A percentile compares a stretch with the other conserved stretches of the same genome.
Evolutionary conservation across 2,888 invertebrate genomes (phyloP).

Genomic region (Thereva unica): DNA sequence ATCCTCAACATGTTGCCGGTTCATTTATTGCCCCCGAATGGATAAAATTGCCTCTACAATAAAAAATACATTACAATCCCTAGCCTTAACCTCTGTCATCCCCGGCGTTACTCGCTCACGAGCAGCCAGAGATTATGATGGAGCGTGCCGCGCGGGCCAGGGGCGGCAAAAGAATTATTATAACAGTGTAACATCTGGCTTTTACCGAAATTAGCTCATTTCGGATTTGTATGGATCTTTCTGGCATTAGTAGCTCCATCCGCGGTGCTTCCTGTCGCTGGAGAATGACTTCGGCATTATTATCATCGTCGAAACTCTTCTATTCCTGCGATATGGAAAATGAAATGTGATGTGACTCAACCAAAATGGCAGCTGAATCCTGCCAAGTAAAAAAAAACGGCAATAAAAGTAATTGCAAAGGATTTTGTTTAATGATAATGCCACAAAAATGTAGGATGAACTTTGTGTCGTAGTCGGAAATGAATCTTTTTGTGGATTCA

Average conservation of each 20-base stretch:
- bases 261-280: constrained; percentile 12
- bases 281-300: constrained; percentile 24
- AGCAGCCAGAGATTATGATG: constrained; percentile 27
- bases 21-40: constrained; percentile 18
- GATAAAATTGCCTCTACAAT: constrained; percentile 26
- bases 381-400: too few species aligned
- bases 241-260: constrained; percentile 23
- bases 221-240: constrained; percentile 22
- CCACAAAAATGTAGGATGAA: too few species aligned
- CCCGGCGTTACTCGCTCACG: constrained; percentile 6
- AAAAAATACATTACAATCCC: constrained; percentile 29
- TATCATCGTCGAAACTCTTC: neutral
- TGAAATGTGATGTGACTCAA: too few species aligned
- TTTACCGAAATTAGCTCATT: constrained; percentile 36
- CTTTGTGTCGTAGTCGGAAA: too few species aligned
- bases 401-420: too few species aligned
- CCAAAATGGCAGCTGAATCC: too few species aligned
- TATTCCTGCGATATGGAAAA: neutral
- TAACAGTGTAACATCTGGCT: constrained; percentile 32
- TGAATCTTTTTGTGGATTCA: too few species aligned
- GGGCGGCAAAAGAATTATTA: constrained; percentile 1
- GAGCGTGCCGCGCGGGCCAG: constrained; percentile 8
- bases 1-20: constrained; percentile 22
- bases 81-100: constrained; percentile 21
- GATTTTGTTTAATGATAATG: too few species aligned